These are phyloP conservation scores for Butorides virescens DNA, from an alignment of 2,113 vertebrate species.

Conservation along the genomic window DNA sequence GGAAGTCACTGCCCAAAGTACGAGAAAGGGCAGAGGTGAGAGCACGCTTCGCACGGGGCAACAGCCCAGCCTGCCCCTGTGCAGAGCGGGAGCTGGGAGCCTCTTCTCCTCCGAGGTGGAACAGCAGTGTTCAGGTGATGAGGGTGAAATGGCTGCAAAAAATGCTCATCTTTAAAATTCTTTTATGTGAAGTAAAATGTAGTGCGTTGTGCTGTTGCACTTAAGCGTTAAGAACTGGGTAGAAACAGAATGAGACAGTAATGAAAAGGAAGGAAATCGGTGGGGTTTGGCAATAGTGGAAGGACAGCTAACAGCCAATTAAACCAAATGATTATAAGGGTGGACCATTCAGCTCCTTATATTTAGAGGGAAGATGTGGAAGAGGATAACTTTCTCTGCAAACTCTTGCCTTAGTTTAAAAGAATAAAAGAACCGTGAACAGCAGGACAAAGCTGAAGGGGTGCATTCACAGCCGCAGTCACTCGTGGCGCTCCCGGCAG, in stretches of 20 bases:
- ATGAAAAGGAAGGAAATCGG: neutral
- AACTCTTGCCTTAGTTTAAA: neutral
- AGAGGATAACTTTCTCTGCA: neutral
- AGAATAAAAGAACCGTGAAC: neutral
- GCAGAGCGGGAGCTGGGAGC: neutral
- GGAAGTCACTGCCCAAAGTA: neutral
- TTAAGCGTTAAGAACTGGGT: neutral
- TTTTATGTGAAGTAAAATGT: neutral
- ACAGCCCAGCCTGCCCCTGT: neutral
- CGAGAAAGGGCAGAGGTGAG: neutral
- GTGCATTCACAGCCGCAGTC: neutral
- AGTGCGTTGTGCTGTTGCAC: neutral
- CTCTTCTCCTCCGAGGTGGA: neutral
- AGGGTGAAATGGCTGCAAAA: neutral
- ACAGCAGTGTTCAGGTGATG: neutral
- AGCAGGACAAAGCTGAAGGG: neutral
- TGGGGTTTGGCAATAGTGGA: neutral
- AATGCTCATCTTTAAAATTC: neutral
- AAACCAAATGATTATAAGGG: neutral
- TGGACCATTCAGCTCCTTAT: neutral
- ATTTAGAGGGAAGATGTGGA: neutral
- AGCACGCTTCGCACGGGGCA: accelerated
- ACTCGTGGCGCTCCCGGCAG: neutral
- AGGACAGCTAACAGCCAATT: neutral
- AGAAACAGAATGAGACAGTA: neutral